Base-by-base conservation (phyloP, 2,113 vertebrate genomes). In the Shinisaurus crocodilurus region DNA sequence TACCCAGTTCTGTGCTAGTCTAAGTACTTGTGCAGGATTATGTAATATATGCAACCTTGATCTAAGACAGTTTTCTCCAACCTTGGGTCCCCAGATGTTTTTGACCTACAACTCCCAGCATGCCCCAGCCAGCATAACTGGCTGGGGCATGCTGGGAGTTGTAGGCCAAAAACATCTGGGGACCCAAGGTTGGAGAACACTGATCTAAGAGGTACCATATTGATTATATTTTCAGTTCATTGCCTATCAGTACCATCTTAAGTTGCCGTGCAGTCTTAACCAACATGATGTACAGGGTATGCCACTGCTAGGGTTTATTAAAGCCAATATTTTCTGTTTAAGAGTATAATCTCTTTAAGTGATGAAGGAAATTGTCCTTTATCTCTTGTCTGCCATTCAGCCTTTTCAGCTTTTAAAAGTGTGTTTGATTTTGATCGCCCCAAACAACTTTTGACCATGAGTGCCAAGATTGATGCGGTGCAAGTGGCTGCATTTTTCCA, bases 221-320 rank as follows among this genome's bases (percentile, higher is more conserved):
- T 34, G 8, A 3, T 15, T 85, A 67, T 25, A 45, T 23, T 89
- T 90, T 90, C 89, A 82, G 0, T 89, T 50, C 82, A 72, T 86
- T 65, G 90, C 1, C 54, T 88, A n/a, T 91, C 7, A 88, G 65
- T 72, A 40, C 54, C 57, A 7, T 88, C 85, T 92, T 87, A 92
- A 95, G 89, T 91, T 90, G 67, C n/a, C 45, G 5, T 54, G 86
- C 91, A 84, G 76, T 79, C 82, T 91, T 76, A 85, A 65, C 80
- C 83, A 87, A 5, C 72, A 83, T 50, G 69, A 82, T 87, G 40
- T 0, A 18, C 32, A 85, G 76, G 69, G 75, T 88, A 69, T 80
- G 40, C 63, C 85, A 75, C 80, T 82, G 54, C 40, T 84, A 92
- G 60, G 40, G 63, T 91, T 91, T 94, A 93, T 87, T 86, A n/a